These are phyloP conservation scores for Matsumyia berberina DNA, from an alignment of 2,888 invertebrate genomes.

Conservation along the genomic window DNA sequence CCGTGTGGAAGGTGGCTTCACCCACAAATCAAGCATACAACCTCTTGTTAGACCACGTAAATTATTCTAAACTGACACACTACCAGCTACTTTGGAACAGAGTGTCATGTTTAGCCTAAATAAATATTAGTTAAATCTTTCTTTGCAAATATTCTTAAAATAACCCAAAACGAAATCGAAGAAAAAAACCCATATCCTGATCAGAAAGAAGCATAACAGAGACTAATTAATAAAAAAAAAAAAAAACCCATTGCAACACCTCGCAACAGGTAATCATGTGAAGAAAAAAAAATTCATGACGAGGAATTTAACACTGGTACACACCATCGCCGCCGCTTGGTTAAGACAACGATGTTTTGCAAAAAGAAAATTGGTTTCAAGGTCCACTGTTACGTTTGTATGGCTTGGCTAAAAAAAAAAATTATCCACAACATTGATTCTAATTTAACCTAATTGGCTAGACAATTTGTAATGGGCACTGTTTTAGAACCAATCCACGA, in stretches of 20 bases:
- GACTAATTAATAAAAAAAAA: neutral
- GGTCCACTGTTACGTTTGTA: neutral
- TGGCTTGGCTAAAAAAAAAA: constrained; percentile 1
- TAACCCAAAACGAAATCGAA: too few species aligned
- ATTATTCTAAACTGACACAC: too few species aligned
- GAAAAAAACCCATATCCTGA: constrained; percentile 9
- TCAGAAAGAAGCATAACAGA: neutral
- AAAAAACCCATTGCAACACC: neutral
- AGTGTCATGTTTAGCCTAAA: too few species aligned
- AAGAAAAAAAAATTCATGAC: constrained; percentile 16
- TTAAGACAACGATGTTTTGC: constrained; percentile 16
- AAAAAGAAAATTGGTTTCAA: constrained; percentile 41
- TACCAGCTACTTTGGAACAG: too few species aligned
- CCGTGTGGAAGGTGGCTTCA: too few species aligned
- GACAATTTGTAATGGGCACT: neutral
- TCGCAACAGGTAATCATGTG: neutral
- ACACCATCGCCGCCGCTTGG: neutral
- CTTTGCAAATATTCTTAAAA: neutral
- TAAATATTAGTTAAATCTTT: neutral
- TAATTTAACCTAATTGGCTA: constrained; percentile 25
- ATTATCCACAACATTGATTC: constrained; percentile 17
- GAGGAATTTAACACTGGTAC: constrained; percentile 2
- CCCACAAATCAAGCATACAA: too few species aligned
- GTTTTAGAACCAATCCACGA: neutral
- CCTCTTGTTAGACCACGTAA: too few species aligned